phyloP scores from a whole-genome alignment of 2,888 invertebrate genomes.

The Thymelicus lineola region DNA sequence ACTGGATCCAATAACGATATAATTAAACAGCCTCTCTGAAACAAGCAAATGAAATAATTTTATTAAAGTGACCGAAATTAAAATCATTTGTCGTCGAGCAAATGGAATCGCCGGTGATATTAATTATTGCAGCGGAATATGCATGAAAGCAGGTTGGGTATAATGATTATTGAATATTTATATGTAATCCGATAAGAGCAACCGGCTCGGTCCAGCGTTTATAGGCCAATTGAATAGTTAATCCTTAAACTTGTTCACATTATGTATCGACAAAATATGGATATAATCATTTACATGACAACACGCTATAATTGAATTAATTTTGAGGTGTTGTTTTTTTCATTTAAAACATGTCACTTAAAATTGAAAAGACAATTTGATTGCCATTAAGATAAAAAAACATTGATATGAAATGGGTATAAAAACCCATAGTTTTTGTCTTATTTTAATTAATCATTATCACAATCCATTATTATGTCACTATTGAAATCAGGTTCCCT shows the following conservation, averaged over 20 bases:
- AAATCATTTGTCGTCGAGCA: conserved; percentile 37
- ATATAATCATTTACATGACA: conserved; percentile 31
- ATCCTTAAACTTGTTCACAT: conserved; percentile 38
- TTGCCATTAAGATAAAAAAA: background rate
- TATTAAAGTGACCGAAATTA: conserved; percentile 28
- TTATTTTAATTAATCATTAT: background rate
- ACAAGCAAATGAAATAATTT: conserved; percentile 37
- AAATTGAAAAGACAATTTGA: background rate
- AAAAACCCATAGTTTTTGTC: background rate
- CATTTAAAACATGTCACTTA: background rate
- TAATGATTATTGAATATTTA: conserved; percentile 51
- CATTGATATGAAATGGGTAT: background rate
- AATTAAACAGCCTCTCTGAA: background rate
- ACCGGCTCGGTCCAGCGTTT: conserved; percentile 49
- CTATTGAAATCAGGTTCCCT: background rate
- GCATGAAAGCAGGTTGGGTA: conserved; percentile 37
- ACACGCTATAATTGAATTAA: conserved; percentile 21
- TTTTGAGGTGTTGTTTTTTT: background rate
- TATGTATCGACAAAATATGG: conserved; percentile 30
- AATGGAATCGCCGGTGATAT: conserved; percentile 34
- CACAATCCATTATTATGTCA: too few relatives aligned
- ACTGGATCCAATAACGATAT: background rate
- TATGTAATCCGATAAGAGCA: conserved; percentile 50
- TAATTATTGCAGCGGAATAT: conserved; percentile 40
- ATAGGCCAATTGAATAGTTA: conserved; percentile 49